Evolutionary conservation across 2,888 invertebrate species (phyloP).

Genomic region (Drosophila mayaguana): DNA sequence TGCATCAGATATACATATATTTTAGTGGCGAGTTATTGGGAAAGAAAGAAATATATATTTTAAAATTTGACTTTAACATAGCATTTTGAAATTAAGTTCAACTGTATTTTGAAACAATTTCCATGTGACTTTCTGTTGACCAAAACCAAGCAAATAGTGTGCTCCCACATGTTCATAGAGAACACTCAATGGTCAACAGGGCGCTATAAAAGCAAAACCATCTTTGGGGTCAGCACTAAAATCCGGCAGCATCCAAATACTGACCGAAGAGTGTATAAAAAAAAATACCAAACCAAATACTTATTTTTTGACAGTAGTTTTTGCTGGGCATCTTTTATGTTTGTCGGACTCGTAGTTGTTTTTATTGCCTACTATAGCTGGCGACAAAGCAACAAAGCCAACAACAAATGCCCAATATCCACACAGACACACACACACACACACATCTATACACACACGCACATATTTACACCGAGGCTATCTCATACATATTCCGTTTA

Average conservation of each 20-base stretch:
- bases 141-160: slow-evolving; percentile 19
- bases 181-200: slow-evolving; percentile 47
- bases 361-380: slow-evolving; percentile 62
- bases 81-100: too few species aligned
- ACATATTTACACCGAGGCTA: slow-evolving; percentile 34
- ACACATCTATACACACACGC: slow-evolving; percentile 10
- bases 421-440: slow-evolving; percentile 23
- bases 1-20: background rate
- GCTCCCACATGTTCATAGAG: slow-evolving; percentile 15
- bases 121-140: slow-evolving; percentile 3
- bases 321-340: slow-evolving; percentile 40
- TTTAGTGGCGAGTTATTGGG: background rate
- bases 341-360: slow-evolving; percentile 54
- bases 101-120: background rate
- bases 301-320: slow-evolving; percentile 73
- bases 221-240: slow-evolving; percentile 60
- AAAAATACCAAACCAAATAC: slow-evolving; percentile 51
- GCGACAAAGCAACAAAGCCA: slow-evolving; percentile 60
- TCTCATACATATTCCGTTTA: slow-evolving; percentile 82
- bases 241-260: slow-evolving; percentile 60
- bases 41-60: background rate
- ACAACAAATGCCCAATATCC: slow-evolving; percentile 44
- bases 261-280: slow-evolving; percentile 50
- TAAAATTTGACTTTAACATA: background rate
- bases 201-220: slow-evolving; percentile 46